phyloP scores from a whole-genome alignment of 2,113 vertebrate genomes.

The Glaucomys volans region DNA sequence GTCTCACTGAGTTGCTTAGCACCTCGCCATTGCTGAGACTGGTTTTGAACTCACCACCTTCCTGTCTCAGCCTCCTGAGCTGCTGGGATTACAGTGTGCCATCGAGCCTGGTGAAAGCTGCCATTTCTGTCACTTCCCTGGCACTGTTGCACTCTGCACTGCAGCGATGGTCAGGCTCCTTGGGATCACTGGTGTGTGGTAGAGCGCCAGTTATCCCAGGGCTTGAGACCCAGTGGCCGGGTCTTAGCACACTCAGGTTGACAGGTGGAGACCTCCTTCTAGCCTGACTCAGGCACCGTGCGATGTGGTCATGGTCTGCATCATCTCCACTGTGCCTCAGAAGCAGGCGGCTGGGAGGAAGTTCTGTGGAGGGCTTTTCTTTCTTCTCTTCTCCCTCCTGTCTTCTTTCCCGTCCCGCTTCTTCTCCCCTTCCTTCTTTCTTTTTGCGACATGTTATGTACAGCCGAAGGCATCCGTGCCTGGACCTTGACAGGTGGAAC shows the following conservation, averaged over 20 bases:
- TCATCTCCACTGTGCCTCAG: not conserved
- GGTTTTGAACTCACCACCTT: too few relatives aligned
- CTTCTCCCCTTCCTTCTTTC: not conserved
- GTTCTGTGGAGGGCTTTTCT: not conserved
- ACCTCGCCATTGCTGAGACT: too few relatives aligned
- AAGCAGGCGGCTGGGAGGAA: not conserved
- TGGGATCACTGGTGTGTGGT: not conserved
- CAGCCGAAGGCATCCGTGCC: not conserved
- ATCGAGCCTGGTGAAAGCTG: not conserved
- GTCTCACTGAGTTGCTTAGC: too few relatives aligned
- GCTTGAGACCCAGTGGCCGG: not conserved
- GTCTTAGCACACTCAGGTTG: too few relatives aligned
- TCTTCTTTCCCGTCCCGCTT: not conserved
- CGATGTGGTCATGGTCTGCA: too few relatives aligned
- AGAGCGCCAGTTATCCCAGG: not conserved
- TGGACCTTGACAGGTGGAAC: not conserved
- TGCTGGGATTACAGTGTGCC: too few relatives aligned
- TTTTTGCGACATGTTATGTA: not conserved
- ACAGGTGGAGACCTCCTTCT: not conserved
- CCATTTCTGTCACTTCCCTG: not conserved
- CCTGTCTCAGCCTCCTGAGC: too few relatives aligned
- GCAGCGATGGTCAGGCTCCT: not conserved
- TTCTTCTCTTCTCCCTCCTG: not conserved
- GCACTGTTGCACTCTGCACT: not conserved
- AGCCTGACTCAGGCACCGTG: not conserved